Percentiles rank a stretch among this genome's conserved stretches.
Conservation (phyloP, 2,113 vertebrate genomes). For the Pholis gunnellus region DNA sequence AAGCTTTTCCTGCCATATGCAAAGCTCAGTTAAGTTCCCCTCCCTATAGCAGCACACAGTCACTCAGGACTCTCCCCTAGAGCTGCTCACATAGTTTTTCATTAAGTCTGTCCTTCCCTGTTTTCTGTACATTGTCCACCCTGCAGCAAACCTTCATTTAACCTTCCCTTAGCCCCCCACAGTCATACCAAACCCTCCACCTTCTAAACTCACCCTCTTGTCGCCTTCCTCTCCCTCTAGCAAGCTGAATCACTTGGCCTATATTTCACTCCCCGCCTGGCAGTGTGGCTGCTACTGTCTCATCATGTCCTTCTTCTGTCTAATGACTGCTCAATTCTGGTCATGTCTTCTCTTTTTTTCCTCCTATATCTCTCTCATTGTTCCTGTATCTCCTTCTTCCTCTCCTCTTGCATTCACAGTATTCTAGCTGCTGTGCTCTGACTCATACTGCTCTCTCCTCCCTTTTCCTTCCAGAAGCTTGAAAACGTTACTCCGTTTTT, state of each 20-base stretch:
- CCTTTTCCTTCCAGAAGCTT: conserved; percentile 71
- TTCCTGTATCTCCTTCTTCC: conserved; percentile 54
- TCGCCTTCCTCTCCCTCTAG: conserved; percentile 39
- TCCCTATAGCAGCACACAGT: conserved; percentile 18
- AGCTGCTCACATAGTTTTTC: conserved; percentile 37
- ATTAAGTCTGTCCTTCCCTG: conserved; percentile 45
- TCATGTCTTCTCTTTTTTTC: conserved; percentile 34
- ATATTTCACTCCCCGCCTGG: conserved; percentile 45
- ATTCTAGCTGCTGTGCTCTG: conserved; percentile 66
- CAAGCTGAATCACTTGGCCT: conserved; percentile 68
- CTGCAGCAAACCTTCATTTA: conserved; percentile 63
- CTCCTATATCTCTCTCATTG: conserved; percentile 39
- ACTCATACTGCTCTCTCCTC: conserved; percentile 71
- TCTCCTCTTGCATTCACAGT: conserved; percentile 52
- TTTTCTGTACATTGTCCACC: conserved; percentile 42
- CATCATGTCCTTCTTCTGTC: conserved; percentile 49
- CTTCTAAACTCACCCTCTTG: conserved; percentile 50
- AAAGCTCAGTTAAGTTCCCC: conserved; percentile 17
- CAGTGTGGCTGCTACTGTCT: conserved; percentile 37
- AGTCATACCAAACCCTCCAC: conserved; percentile 49
- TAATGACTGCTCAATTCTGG: conserved; percentile 53
- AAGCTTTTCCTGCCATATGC: conserved; percentile 12
- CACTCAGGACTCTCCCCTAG: conserved; percentile 28
- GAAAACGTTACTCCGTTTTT: conserved; percentile 43
- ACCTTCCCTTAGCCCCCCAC: conserved; percentile 52